These are phyloP conservation scores for rabbit (Oryctolagus cuniculus) DNA, from an alignment of 2,113 vertebrate genomes.

Conservation along the genomic window mOryCun1.1 NC_091433.1:60659501-60660000, in stretches of 20 bases:
- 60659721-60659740: neutral
- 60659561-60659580: neutral
- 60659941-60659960: no score
- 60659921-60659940: no score
- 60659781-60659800: neutral
- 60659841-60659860: fast-evolving
- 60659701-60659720: neutral
- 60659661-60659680: neutral
- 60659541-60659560: neutral
- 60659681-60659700: neutral
- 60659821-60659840: neutral
- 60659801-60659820: neutral
- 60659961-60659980: no score
- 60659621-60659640: neutral
- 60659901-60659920: no score
- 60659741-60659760: neutral
- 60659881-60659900: neutral
- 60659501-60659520: neutral
- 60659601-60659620: neutral
- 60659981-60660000: no score
- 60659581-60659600: neutral
- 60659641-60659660: neutral
- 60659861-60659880: neutral
- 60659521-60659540: neutral
- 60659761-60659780: neutral